Base-by-base conservation (phyloP, 2,888 invertebrate genomes). In the Netelia melanura region DNA sequence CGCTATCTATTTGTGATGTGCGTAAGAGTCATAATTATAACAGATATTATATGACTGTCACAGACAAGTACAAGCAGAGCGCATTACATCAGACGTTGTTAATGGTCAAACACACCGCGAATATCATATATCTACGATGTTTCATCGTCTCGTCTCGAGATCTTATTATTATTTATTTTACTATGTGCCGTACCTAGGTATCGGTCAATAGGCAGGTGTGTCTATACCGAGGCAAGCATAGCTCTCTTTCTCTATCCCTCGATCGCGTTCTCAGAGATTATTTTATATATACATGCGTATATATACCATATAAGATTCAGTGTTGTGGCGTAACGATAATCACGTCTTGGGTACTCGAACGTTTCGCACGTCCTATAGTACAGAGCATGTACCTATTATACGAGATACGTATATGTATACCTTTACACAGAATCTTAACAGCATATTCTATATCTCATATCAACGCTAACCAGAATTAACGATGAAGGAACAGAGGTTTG, bases 21-120 rank as follows among this genome's bases (percentile, higher is more conserved):
- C 17, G 44, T 44, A 43, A 56, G 38, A 30, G 14, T 54, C 17
- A n/a, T 52, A n/a, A 52, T 68, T 23, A 52, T 52, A 48, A 23
- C 25, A 25, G 48, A 48, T 68, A 68, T 68, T 48, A 68, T 25
- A 77, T 67, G 21, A 68, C 67, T 38, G 21, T 48, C 17, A n/a
- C 44, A 58, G 10, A 61, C 21, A 17, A 62, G 48, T 25, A n/a
- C 21, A 68, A 8, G 58, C 25, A 9, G n/a, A 25, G 70, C 17
- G 68, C 68, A 71, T 79, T 79, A 64, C 54, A 70, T 79, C 62
- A 79, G 61, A 64, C 70, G 56, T 17, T 17, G 70, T 79, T 62
- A 64, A 79, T 79, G 71, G 48, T 77, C 68, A 68, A 70, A 21
- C 79, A 54, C 58, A 70, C 71, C 71, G 54, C 71, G 79, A 38